Conservation (phyloP, 1,140 invertebrate species). For the Lasaia peninsularis region DNA sequence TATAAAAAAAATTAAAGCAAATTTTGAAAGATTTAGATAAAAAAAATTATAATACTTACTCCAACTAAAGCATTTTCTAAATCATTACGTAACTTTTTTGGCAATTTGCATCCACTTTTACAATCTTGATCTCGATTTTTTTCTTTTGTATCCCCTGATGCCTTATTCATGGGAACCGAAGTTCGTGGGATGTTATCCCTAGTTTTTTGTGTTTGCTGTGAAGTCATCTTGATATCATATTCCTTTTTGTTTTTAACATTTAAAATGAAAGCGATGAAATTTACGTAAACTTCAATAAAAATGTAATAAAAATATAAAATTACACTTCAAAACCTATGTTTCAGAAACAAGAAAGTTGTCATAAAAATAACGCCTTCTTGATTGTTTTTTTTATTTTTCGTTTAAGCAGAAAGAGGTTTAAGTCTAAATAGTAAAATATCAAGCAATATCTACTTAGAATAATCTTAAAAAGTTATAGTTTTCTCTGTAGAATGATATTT, state of each 20-base stretch:
- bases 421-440: too few relatives aligned
- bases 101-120: slow-evolving; percentile 46
- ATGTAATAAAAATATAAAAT: slow-evolving; percentile 10
- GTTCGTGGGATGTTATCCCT: neutral
- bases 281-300: neutral
- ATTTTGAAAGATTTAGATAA: too few relatives aligned
- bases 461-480: too few relatives aligned
- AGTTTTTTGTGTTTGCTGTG: neutral
- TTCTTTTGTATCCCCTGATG: slow-evolving; percentile 28
- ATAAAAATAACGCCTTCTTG: neutral
- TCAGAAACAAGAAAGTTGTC: slow-evolving; percentile 1
- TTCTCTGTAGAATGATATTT: too few relatives aligned
- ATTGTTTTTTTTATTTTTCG: neutral
- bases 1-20: too few relatives aligned
- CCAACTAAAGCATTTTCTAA: slow-evolving; percentile 63
- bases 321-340: neutral
- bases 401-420: too few relatives aligned
- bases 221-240: neutral
- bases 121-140: slow-evolving; percentile 24
- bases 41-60: slow-evolving; percentile 31
- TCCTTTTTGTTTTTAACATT: neutral
- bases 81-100: slow-evolving; percentile 53
- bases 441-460: too few relatives aligned
- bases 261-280: neutral
- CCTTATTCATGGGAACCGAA: slow-evolving; percentile 19